These are phyloP conservation scores for Turritopsis dohrnii DNA, from an alignment of 30 jellyfish, hydroid and myxozoan genomes.

Conservation along the genomic window DNA sequence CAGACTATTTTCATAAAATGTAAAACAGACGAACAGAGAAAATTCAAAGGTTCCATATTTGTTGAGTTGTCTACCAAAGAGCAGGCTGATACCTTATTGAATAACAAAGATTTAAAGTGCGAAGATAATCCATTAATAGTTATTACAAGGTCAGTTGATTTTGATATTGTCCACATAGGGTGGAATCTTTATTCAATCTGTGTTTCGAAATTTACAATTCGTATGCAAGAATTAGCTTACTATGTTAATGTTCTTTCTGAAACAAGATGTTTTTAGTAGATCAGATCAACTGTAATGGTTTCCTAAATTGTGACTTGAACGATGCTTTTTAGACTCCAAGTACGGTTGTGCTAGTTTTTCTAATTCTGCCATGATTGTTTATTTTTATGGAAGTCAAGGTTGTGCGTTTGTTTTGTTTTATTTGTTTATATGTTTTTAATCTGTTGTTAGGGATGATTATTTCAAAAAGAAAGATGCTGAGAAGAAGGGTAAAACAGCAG, in stretches of 20 bases:
- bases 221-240: too few relatives aligned
- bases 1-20: constrained; percentile 55
- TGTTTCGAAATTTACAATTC: too few relatives aligned
- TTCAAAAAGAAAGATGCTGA: constrained; percentile 22
- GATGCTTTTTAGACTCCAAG: too few relatives aligned
- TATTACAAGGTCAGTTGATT: constrained; percentile 57
- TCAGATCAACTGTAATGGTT: too few relatives aligned
- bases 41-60: constrained; percentile 73
- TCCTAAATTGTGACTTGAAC: too few relatives aligned
- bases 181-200: too few relatives aligned
- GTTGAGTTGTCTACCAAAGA: constrained; percentile 64
- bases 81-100: constrained; percentile 39
- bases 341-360: too few relatives aligned
- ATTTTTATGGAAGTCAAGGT: background rate
- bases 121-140: constrained; percentile 38
- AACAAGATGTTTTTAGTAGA: too few relatives aligned
- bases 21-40: constrained; percentile 33
- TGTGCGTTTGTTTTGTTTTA: background rate
- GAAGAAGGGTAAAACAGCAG: background rate
- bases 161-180: too few relatives aligned
- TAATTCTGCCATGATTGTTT: too few relatives aligned
- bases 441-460: constrained; percentile 53
- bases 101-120: constrained; percentile 40
- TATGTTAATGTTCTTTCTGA: too few relatives aligned
- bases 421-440: background rate